A percentile compares a stretch with the other conserved stretches of the same genome.
Evolutionary conservation across 64 coral and sea anemone genomes (phyloP).

Genomic region (Astreopora myriophthalma): DNA sequence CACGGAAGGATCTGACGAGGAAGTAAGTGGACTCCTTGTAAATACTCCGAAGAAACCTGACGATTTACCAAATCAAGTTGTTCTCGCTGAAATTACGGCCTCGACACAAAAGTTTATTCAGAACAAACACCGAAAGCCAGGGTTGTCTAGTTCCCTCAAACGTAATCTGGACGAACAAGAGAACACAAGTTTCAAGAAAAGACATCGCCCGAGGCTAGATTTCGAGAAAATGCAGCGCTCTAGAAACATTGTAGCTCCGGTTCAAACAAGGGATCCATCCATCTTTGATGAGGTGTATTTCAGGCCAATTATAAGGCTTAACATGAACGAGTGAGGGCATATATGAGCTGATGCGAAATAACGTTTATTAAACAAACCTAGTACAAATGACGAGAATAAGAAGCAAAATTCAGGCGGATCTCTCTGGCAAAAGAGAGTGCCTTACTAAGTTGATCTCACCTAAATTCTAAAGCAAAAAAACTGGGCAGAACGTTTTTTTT

Average conservation of each 20-base stretch:
- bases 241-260: not conserved
- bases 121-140: not conserved
- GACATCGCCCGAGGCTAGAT: constrained; percentile 54
- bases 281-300: constrained; percentile 45
- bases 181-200: constrained; percentile 32
- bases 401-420: not conserved
- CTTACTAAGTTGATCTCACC: too few species aligned
- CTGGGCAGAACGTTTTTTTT: not conserved
- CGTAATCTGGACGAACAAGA: constrained; percentile 64
- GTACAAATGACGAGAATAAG: not conserved
- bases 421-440: not conserved
- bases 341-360: not conserved
- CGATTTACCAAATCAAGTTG: constrained; percentile 2
- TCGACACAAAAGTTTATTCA: not conserved
- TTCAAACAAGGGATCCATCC: not conserved
- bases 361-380: not conserved
- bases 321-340: not conserved
- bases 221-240: constrained; percentile 70
- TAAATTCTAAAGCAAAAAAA: not conserved
- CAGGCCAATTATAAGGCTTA: constrained; percentile 16
- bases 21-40: constrained; percentile 43
- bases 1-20: constrained; percentile 6
- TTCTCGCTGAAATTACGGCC: not conserved
- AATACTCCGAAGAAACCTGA: not conserved
- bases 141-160: not conserved